Evolutionary conservation across 2,797 vertebrate genomes (phyloP).

Genomic region (Tiaroga cobitis): DNA sequence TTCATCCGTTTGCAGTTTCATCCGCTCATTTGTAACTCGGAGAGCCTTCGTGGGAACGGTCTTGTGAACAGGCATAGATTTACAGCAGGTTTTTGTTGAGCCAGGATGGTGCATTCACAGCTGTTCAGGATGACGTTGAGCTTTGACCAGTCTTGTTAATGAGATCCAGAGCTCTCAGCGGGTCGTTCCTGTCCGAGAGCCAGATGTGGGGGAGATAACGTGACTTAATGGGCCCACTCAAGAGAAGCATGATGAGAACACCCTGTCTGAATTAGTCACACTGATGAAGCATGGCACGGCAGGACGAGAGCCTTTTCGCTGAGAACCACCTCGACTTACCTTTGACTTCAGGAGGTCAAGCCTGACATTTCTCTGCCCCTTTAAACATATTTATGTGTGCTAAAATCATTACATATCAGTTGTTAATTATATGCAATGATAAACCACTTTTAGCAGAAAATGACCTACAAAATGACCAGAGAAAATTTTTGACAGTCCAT

Average conservation of each 20-base stretch:
- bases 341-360: slow-evolving; percentile 53
- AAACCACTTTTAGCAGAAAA: not conserved
- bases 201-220: slow-evolving; percentile 50
- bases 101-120: slow-evolving; percentile 23
- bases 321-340: slow-evolving; percentile 50
- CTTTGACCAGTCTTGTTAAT: slow-evolving; percentile 18
- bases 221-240: slow-evolving; percentile 23
- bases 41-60: not conserved
- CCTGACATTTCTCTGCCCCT: slow-evolving; percentile 31
- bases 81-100: slow-evolving; percentile 7
- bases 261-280: slow-evolving; percentile 40
- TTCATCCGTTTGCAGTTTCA: not conserved
- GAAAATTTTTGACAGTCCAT: not conserved
- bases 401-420: not conserved
- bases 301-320: not conserved
- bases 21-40: not conserved
- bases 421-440: not conserved
- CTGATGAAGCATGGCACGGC: slow-evolving; percentile 17
- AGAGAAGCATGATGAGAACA: slow-evolving; percentile 36
- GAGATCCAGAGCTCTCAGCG: slow-evolving; percentile 21
- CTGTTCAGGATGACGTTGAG: slow-evolving; percentile 39
- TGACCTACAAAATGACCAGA: slow-evolving; percentile 1
- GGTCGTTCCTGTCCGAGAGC: slow-evolving; percentile 27
- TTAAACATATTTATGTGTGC: slow-evolving; percentile 24
- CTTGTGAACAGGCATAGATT: slow-evolving; percentile 26